Evolutionary conservation across 2,888 invertebrate genomes (phyloP), one percentile per base, ranked within the genome.

Genomic region (Protophormia terraenovae): DNA sequence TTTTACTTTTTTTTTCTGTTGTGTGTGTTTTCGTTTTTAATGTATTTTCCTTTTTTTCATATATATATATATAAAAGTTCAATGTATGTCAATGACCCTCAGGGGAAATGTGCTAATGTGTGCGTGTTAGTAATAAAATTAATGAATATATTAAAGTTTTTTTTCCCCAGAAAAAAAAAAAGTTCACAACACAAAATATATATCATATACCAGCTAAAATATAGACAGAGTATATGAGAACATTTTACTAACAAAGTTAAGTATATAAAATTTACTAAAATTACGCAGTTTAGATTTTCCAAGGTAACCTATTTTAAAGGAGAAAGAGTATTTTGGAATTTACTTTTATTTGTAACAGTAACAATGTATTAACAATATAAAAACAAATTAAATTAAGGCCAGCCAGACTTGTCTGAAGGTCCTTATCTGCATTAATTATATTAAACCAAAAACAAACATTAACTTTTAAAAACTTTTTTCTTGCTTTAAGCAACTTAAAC

Each of bases 61-160:
- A 6, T 53, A 47, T 38, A 50, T 81, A 41, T 67, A 35, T 55
- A 16, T 71, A 12, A 62, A 80, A 72, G 80, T 85, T 82, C 71
- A 83, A 85, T 81, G 81, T 86, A 78, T 86, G 86, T 85, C 87
- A 86, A 87, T 86, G 86, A 86, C 87, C 83, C 87, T 69, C 85
- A 16, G 8, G 87, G 87, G 87, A 81, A 86, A 85, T 85, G 81
- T 84, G 84, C 72, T 87, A 78, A 83, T 85, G 75, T 78, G 69
- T 72, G 50, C 77, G 84, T 81, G 82, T 82, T 79, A 64, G 78
- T 81, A 85, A 83, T 86, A 80, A 85, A 87, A 87, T 83, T 87
- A 87, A 87, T 86, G 87, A 86, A 81, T 78, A 71, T 80, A 82
- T 84, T 83, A 62, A 76, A 84, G 72, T 81, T 83, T 69, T n/a